Base-by-base conservation (phyloP, 2,797 vertebrate species). In the Enteromius unitaeniatus region DNA sequence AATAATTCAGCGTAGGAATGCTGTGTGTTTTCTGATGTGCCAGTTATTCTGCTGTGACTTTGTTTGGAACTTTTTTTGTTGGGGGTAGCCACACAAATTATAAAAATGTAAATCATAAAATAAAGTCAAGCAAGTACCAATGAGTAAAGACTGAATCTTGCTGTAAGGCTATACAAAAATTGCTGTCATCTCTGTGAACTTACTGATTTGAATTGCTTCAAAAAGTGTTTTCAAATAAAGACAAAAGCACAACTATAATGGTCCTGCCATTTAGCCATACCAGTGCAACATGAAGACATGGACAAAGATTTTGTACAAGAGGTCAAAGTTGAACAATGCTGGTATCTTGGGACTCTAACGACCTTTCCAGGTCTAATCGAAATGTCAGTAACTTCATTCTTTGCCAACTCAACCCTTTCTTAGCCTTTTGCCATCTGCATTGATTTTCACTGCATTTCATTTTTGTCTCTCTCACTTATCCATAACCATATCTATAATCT, bases 331-430 rank as follows among this genome's bases (percentile, higher is more conserved):
- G 53, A 60, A 42, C 34, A 26, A 58, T 2, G 7, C 37, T 40
- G 51, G 34, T 40, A 60, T 76, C 74, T 19, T 42, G 74, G 74
- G 74, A 76, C 34, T n/a, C 31, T 17, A 13, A 58, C 55, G 73
- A 75, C 51, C 53, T 58, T 76, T 76, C 34, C 53, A 58, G 51
- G 51, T 23, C 34, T 76, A 26, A 76, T 76, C 53, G 14, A 76
- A 76, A 76, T 76, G 73, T 76, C 73, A 76, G 73, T 40, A 34
- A 58, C 73, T 76, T 76, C 53, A 58, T 76, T 37, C 74, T 60
- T 76, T 42, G 21, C 74, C 73, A 76, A 17, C 53, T 40, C 47
- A 74, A 65, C 70, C 58, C 51, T 74, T 60, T 62, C 26, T 11
- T 21, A 64, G 58, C 58, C 28, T 68, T 67, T 67, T 23, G 47